Conservation (phyloP, 2,113 vertebrate genomes). For the Hydropotes inermis region DNA sequence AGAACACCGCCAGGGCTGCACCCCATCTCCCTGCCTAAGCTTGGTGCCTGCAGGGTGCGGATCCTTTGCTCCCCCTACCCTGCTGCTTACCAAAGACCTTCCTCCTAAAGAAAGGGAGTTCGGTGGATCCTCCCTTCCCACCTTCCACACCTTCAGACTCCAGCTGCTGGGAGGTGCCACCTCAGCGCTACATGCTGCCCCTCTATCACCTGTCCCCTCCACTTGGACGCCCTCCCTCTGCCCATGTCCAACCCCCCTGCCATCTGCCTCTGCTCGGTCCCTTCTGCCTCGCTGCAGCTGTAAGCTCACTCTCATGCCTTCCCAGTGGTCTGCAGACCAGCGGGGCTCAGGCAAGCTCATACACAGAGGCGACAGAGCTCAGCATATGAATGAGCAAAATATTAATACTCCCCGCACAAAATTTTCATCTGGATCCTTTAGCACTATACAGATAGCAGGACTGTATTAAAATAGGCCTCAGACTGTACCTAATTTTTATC, state of each 20-base stretch:
- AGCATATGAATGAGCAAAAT: neutral
- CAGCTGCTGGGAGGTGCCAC: too few species aligned
- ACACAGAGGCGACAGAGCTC: neutral
- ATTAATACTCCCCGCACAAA: neutral
- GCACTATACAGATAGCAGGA: neutral
- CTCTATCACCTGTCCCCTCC: too few species aligned
- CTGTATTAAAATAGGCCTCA: neutral
- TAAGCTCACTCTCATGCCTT: neutral
- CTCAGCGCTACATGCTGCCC: neutral
- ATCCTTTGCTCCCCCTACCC: neutral
- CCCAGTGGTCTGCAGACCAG: neutral
- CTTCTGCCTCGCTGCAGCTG: neutral
- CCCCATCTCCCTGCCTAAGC: neutral
- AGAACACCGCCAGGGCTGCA: neutral
- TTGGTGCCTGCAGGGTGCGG: neutral
- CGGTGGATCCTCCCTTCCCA: neutral
- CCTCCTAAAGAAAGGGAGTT: neutral
- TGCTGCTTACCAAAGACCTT: neutral
- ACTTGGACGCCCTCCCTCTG: neutral
- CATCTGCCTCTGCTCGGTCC: neutral
- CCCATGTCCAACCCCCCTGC: neutral
- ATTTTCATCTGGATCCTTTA: neutral
- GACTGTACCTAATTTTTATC: constrained; percentile 35
- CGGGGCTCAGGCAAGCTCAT: neutral
- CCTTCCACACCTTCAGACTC: too few species aligned